Conservation (phyloP, 2,113 vertebrate genomes). For the Forbesichthys papilliferus region DNA sequence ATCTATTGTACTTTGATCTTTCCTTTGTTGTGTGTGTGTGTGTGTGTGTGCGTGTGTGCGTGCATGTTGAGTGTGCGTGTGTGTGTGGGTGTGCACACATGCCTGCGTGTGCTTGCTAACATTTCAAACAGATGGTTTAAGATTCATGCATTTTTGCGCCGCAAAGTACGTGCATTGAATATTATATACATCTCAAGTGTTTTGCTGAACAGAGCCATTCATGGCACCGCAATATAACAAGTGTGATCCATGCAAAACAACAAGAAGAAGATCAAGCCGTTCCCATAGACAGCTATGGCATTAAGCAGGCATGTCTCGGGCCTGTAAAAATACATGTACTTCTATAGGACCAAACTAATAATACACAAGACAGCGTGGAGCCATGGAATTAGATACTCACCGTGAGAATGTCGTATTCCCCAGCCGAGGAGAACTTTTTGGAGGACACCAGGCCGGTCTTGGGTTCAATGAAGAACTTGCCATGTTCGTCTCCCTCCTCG, state of each 20-base stretch:
- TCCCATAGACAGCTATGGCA: not conserved
- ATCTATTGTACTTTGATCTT: too few species aligned
- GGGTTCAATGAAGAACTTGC: conserved; percentile 95
- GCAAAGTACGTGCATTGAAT: not conserved
- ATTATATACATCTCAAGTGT: not conserved
- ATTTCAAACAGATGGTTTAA: too few species aligned
- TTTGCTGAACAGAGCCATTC: not conserved
- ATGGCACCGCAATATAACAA: too few species aligned
- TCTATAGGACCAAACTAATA: not conserved
- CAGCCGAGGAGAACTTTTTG: conserved; percentile 89
- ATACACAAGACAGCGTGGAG: not conserved
- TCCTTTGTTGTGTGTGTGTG: not conserved
- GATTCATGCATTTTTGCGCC: too few species aligned
- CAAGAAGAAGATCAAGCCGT: too few species aligned
- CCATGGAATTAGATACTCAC: conserved; percentile 70
- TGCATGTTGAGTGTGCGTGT: not conserved
- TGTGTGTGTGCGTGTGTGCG: not conserved
- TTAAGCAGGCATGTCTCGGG: not conserved
- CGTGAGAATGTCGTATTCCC: conserved; percentile 96
- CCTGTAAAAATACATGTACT: not conserved
- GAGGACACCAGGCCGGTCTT: conserved; percentile 95
- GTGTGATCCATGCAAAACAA: too few species aligned
- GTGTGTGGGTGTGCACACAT: not conserved
- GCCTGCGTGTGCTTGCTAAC: too few species aligned
- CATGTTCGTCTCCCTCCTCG: conserved; percentile 91